Conservation (phyloP, 2,888 invertebrate species). For the Lasioglossum marginatum region DNA sequence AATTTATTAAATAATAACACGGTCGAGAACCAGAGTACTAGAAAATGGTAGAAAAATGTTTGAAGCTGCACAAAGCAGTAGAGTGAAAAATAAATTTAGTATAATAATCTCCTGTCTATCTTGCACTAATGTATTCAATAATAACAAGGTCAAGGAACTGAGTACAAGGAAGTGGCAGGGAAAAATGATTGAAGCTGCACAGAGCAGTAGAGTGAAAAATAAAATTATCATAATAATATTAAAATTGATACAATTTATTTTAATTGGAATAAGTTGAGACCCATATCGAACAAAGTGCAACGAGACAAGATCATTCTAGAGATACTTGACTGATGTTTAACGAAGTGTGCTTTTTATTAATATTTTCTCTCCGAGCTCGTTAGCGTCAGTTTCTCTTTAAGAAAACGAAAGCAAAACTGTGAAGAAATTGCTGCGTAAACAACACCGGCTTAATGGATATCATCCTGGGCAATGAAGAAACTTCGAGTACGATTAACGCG, state of each 20-base stretch:
- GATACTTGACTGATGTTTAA: background rate
- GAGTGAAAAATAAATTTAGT: too few species aligned
- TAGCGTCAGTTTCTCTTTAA: slow-evolving; percentile 24
- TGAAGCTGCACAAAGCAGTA: too few species aligned
- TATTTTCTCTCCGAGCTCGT: slow-evolving; percentile 11
- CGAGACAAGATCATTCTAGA: background rate
- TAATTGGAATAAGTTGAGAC: background rate
- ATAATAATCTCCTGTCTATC: too few species aligned
- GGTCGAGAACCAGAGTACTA: too few species aligned
- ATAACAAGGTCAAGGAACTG: too few species aligned
- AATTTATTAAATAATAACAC: too few species aligned
- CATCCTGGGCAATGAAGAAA: slow-evolving; percentile 40
- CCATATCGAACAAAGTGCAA: background rate
- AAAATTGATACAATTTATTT: background rate
- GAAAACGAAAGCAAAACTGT: slow-evolving; percentile 23
- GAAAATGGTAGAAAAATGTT: too few species aligned
- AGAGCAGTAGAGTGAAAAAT: too few species aligned
- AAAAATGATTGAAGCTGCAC: too few species aligned
- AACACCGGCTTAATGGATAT: slow-evolving; percentile 60
- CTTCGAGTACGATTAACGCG: slow-evolving; percentile 54
- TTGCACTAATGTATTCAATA: too few species aligned
- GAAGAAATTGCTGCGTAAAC: slow-evolving; percentile 53
- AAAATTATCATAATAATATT: background rate
- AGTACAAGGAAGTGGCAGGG: too few species aligned
- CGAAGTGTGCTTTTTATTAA: background rate